Evolutionary conservation across 2,888 invertebrate species (phyloP).

Genomic region (Caenorhabditis angaria): DNA sequence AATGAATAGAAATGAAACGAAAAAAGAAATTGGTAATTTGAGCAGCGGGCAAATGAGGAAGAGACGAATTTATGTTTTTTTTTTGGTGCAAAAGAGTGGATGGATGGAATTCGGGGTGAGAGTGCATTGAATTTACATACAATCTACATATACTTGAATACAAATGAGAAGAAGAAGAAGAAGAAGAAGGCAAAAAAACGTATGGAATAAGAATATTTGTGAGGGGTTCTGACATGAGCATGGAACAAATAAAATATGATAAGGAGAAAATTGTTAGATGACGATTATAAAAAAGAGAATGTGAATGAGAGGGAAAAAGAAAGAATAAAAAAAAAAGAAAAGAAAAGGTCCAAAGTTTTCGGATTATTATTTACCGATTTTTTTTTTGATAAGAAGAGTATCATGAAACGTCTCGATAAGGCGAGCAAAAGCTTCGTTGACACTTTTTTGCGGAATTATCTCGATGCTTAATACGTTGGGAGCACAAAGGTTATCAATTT

Average conservation of each 20-base stretch:
- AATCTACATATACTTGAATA: constrained; percentile 36
- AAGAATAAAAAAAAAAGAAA: too few species aligned
- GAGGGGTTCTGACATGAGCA: too few species aligned
- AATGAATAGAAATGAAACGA: constrained; percentile 3
- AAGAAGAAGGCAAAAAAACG: constrained; percentile 7
- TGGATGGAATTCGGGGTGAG: constrained; percentile 9
- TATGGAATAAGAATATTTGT: constrained; percentile 2
- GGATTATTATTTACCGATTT: not conserved
- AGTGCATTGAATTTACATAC: constrained; percentile 39
- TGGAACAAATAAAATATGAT: too few species aligned
- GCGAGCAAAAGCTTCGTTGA: not conserved
- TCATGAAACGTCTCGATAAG: not conserved
- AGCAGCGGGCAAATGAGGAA: constrained; percentile 12
- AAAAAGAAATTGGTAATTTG: constrained; percentile 13
- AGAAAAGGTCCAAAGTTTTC: constrained; percentile 2
- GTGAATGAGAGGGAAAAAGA: constrained; percentile 18
- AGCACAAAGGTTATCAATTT: not conserved
- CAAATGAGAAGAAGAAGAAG: constrained; percentile 9
- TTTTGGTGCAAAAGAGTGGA: too few species aligned
- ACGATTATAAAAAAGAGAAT: constrained; percentile 10
- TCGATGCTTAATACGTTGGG: not conserved
- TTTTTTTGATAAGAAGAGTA: not conserved
- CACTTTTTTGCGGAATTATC: not conserved
- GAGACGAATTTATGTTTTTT: too few species aligned
- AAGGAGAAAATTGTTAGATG: too few species aligned